Percentiles rank a stretch among this genome's conserved stretches.
These are phyloP conservation scores for Neodontobutis hainanensis DNA, from an alignment of 2,113 vertebrate genomes.

Conservation along the genomic window DNA sequence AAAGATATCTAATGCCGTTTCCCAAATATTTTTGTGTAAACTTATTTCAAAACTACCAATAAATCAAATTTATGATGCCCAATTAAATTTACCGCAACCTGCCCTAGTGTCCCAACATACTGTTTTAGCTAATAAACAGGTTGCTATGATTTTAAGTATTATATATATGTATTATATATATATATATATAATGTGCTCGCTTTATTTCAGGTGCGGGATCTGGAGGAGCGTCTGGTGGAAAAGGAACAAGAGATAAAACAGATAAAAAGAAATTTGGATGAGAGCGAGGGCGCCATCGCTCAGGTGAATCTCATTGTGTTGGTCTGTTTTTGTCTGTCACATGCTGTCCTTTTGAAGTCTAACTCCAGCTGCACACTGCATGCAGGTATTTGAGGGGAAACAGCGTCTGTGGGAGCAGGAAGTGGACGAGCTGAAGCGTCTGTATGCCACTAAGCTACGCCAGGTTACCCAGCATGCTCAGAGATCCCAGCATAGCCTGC, in stretches of 20 bases:
- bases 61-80: no score
- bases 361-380: slow-evolving; percentile 8
- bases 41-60: no score
- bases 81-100: no score
- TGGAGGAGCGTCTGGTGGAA: slow-evolving; percentile 88
- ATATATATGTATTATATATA: no score
- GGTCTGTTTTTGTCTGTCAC: background rate
- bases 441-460: slow-evolving; percentile 89
- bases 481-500: slow-evolving; percentile 88
- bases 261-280: slow-evolving; percentile 89
- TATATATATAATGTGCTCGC: background rate
- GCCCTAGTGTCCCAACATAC: no score
- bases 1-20: no score
- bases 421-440: slow-evolving; percentile 91
- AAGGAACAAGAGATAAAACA: slow-evolving; percentile 90
- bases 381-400: slow-evolving; percentile 92
- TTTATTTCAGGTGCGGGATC: slow-evolving; percentile 79
- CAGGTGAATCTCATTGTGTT: slow-evolving; percentile 79
- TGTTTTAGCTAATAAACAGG: no score
- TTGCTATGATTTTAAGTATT: slow-evolving; percentile 3
- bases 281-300: slow-evolving; percentile 88
- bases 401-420: slow-evolving; percentile 94
- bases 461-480: slow-evolving; percentile 94
- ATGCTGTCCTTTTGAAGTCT: slow-evolving; percentile 14
- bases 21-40: no score